These are phyloP conservation scores for Stictonetta naevosa DNA, from an alignment of 2,113 vertebrate species.

Conservation along the genomic window DNA sequence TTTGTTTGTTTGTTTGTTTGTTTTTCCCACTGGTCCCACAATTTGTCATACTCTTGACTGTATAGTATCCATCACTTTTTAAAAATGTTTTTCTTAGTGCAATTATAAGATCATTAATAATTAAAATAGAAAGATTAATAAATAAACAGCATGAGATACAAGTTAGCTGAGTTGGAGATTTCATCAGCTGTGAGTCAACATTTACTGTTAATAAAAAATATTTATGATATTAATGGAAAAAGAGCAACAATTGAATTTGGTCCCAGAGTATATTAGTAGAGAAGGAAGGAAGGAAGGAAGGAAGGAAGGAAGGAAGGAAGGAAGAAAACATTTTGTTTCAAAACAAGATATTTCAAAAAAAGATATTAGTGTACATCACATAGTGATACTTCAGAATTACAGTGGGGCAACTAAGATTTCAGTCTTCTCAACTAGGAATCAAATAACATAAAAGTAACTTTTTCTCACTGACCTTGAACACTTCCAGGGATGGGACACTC, in stretches of 20 bases:
- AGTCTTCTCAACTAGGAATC: not conserved
- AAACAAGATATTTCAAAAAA: not conserved
- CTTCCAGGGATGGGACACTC: too few relatives aligned
- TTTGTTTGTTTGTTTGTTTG: too few relatives aligned
- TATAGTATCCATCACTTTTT: not conserved
- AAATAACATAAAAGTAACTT: not conserved
- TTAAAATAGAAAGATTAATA: conserved; percentile 47
- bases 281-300: not conserved
- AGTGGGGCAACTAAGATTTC: not conserved
- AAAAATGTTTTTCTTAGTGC: conserved; percentile 18
- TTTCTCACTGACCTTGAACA: not conserved
- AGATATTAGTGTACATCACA: not conserved
- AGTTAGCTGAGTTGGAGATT: conserved; percentile 14
- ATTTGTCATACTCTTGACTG: not conserved
- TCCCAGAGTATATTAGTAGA: not conserved
- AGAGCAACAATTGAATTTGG: not conserved
- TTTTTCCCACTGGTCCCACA: not conserved
- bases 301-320: not conserved
- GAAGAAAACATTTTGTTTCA: not conserved
- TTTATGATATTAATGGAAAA: not conserved
- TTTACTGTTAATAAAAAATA: conserved; percentile 12
- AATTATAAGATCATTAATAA: conserved; percentile 25
- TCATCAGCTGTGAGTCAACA: conserved; percentile 38
- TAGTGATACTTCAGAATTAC: not conserved
- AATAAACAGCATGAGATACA: conserved; percentile 38